Evolutionary conservation across 1,140 invertebrate genomes (phyloP).

Genomic region (Coelopa frigida): DNA sequence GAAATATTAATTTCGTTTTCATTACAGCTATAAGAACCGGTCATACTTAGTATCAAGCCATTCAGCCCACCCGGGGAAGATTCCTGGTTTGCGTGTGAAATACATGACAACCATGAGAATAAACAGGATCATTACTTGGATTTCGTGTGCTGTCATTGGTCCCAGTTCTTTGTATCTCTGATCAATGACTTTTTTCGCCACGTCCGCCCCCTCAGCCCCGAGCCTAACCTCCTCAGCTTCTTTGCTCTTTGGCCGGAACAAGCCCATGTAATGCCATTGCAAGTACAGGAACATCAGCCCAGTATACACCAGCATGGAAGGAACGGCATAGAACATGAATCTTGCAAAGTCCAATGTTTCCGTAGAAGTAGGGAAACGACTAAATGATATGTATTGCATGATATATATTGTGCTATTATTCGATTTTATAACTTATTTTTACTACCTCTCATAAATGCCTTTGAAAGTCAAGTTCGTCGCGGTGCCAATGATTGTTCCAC

Average conservation of each 20-base stretch:
- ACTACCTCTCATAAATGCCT: slow-evolving; percentile 61
- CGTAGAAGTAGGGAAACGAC: slow-evolving; percentile 49
- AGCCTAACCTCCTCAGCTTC: slow-evolving; percentile 51
- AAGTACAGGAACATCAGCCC: slow-evolving; percentile 64
- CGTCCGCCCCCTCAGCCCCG: slow-evolving; percentile 53
- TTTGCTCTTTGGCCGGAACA: slow-evolving; percentile 56
- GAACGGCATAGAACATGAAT: slow-evolving; percentile 62
- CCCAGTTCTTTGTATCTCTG: slow-evolving; percentile 71
- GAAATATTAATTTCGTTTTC: not conserved
- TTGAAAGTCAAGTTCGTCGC: slow-evolving; percentile 83
- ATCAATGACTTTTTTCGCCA: slow-evolving; percentile 59
- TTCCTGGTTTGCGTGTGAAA: slow-evolving; percentile 76
- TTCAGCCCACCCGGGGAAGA: slow-evolving; percentile 37
- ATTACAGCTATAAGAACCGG: not conserved
- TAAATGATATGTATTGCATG: slow-evolving; percentile 24
- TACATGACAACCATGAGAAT: slow-evolving; percentile 72
- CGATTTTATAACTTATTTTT: no score
- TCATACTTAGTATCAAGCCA: slow-evolving; percentile 20
- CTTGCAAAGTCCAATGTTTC: slow-evolving; percentile 63
- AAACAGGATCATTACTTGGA: slow-evolving; percentile 67
- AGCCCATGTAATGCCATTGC: slow-evolving; percentile 68
- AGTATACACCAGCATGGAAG: slow-evolving; percentile 63
- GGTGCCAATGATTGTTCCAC: slow-evolving; percentile 79
- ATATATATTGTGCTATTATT: no score
- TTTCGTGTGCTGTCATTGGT: slow-evolving; percentile 74